Conservation (phyloP, 92 coral and sea anemone genomes). For the Scolanthus callimorphus region DNA sequence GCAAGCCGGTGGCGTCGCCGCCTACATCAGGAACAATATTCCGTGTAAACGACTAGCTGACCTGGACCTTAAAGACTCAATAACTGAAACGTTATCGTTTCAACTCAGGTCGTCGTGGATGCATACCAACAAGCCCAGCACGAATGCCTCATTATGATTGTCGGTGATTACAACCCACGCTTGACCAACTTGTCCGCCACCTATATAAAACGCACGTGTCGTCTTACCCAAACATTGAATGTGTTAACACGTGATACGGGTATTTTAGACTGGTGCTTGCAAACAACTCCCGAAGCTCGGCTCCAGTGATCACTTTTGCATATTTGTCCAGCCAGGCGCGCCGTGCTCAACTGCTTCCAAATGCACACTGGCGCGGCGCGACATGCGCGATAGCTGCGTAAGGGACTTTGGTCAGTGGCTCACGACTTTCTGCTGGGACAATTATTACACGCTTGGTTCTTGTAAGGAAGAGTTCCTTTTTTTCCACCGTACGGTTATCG, state of each 20-base stretch:
- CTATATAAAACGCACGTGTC: background rate
- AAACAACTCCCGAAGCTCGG: background rate
- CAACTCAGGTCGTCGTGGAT: background rate
- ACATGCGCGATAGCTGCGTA: slow-evolving; percentile 9
- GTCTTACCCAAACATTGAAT: background rate
- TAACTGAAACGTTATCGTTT: no score
- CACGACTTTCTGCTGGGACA: slow-evolving; percentile 23
- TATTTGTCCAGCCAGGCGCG: background rate
- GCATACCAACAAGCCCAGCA: background rate
- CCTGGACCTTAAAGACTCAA: no score
- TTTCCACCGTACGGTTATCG: slow-evolving; percentile 11
- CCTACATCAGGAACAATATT: no score
- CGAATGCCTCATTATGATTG: background rate
- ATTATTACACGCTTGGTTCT: slow-evolving; percentile 18
- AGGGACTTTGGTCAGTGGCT: slow-evolving; percentile 32
- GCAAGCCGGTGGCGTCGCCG: no score
- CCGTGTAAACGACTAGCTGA: no score
- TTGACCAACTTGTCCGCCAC: background rate
- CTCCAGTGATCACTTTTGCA: background rate
- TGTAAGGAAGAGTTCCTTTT: slow-evolving; percentile 15
- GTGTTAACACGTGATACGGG: background rate
- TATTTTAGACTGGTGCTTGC: background rate
- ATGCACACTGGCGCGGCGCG: slow-evolving; percentile 4
- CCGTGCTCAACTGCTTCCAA: background rate
- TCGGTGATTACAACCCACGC: background rate